Base-by-base conservation (phyloP, 2,888 invertebrate species). In the Eurytoma adleriae region DNA sequence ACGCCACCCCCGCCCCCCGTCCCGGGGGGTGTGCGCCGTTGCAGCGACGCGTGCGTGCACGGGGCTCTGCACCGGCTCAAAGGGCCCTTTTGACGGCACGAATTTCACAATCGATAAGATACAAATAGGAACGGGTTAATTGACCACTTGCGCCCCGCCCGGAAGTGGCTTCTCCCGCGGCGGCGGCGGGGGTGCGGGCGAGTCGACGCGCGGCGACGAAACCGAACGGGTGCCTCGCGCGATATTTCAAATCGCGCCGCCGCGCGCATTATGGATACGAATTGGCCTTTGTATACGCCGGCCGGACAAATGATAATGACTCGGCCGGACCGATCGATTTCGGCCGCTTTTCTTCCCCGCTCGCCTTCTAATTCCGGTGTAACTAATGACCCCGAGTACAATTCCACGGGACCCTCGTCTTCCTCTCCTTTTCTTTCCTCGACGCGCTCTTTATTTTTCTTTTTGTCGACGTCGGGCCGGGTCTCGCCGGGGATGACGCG, bases 91-190 rank as follows among this genome's bases (percentile, higher is more conserved):
- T 67, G 72, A 76, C 77, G 73, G 40, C 73, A 62, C 70, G 79
- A 78, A 77, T 79, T 82, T 82, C 79, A 78, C 80, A 75, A 82
- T 82, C 82, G 79, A 82, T 82, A 74, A 78, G 82, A 80, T 80
- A 69, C 78, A 80, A 79, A 82, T 82, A 77, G 72, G 74, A 79
- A 75, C 61, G 79, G 78, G 78, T 82, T 82, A 80, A 82, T 82
- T 82, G 82, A 80, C 75, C 82, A 82, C 82, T 80, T 78, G 79
- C 62, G 81, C 61, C 30, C 50, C 52, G 30, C 18, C 73, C 81
- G 81, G 81, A 81, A 81, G 81, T 78, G 74, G 66, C 80, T 61
- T 54, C 64, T 50, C 20, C 5, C 40, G 48, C 61, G 27, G 20
- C 56, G 40, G 2, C 18, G 57, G 48, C 64, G 64, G 64, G 48